Evolutionary conservation across 2,888 invertebrate species (phyloP).

Genomic region (Nymphalis urticae): DNA sequence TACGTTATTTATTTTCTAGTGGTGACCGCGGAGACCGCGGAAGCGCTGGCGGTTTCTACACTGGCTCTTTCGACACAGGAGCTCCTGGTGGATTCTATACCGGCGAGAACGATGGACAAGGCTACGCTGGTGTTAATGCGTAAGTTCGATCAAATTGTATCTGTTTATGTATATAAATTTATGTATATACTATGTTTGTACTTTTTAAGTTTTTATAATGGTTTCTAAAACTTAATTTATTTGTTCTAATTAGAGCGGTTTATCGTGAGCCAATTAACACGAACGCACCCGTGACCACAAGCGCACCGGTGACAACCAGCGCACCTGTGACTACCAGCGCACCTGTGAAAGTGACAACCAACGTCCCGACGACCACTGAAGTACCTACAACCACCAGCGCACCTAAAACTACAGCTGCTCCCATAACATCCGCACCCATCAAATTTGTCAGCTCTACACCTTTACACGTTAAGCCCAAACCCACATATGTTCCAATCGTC

Average conservation of each 20-base stretch:
- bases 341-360: conserved; percentile 1
- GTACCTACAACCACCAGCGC: conserved; percentile 17
- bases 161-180: too few relatives aligned
- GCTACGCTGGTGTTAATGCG: not conserved
- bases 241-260: not conserved
- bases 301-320: conserved; percentile 1
- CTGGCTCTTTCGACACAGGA: conserved; percentile 40
- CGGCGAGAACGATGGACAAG: conserved; percentile 32
- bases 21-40: conserved; percentile 44
- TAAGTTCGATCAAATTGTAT: conserved; percentile 10
- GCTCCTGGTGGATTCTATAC: conserved; percentile 41
- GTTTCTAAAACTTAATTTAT: not conserved
- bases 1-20: conserved; percentile 21
- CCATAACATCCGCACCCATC: conserved; percentile 28
- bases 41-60: conserved; percentile 50
- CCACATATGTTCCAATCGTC: conserved; percentile 22
- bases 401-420: conserved; percentile 13
- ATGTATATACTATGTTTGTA: too few relatives aligned
- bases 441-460: conserved; percentile 26
- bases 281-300: not conserved
- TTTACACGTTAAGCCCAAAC: conserved; percentile 23
- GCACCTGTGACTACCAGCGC: not conserved
- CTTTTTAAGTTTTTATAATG: too few relatives aligned
- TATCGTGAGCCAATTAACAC: not conserved
- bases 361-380: conserved; percentile 7